phyloP scores from a whole-genome alignment of 2,113 vertebrate genomes.

The Laticauda colubrina region DNA sequence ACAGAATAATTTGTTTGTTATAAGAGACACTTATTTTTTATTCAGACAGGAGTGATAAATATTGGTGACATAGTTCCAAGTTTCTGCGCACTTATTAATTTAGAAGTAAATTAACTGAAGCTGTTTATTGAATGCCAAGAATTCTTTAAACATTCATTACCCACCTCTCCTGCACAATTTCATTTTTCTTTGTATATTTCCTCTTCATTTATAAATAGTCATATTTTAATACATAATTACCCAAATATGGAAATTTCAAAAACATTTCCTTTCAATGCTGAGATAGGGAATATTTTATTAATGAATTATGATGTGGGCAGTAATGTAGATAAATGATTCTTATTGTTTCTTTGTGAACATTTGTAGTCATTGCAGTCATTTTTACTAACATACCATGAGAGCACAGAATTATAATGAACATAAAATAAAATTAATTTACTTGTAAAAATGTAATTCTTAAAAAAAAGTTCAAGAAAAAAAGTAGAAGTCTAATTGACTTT shows the following conservation, averaged over 20 bases:
- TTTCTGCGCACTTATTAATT: neutral
- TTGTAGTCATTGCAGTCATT: neutral
- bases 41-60: neutral
- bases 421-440: neutral
- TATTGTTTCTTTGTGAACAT: conserved; percentile 4
- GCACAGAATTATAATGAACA: neutral
- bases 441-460: conserved; percentile 4
- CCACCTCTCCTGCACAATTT: neutral
- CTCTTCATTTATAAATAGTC: neutral
- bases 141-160: neutral
- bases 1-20: neutral
- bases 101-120: neutral
- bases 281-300: conserved; percentile 5
- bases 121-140: neutral
- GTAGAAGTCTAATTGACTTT: neutral
- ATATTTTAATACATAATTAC: neutral
- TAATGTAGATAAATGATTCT: neutral
- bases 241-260: accelerated
- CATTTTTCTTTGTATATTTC: neutral
- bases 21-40: neutral
- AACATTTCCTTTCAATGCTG: neutral
- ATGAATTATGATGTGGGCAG: neutral
- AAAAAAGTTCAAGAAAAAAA: neutral
- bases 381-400: neutral
- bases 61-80: neutral